A percentile compares a stretch with the other conserved stretches of the same genome.
Evolutionary conservation across 2,797 vertebrate species (phyloP).

Genomic region (Alca torda): DNA sequence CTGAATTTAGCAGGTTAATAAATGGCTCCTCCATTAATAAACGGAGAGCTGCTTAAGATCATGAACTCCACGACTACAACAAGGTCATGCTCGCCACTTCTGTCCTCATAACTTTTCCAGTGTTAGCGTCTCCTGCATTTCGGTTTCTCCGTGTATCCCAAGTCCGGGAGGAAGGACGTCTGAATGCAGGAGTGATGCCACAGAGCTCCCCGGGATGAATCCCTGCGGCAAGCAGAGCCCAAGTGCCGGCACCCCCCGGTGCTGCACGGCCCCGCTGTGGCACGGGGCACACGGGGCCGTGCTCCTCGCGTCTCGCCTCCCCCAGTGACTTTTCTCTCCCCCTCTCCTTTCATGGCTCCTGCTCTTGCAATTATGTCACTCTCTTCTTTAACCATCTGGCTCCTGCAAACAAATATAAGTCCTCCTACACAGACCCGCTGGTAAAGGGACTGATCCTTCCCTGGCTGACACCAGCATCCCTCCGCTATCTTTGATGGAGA

Average conservation of each 20-base stretch:
- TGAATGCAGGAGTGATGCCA: fast-evolving
- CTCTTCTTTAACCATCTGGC: conserved; percentile 59
- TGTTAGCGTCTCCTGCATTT: fast-evolving
- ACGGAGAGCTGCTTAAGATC: conserved; percentile 32
- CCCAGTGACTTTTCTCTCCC: not conserved
- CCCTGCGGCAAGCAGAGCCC: not conserved
- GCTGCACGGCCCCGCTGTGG: not conserved
- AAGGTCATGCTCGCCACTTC: not conserved
- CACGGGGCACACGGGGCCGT: fast-evolving
- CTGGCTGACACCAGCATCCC: not conserved
- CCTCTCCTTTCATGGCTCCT: not conserved
- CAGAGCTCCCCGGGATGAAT: fast-evolving
- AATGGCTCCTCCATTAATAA: conserved; percentile 30
- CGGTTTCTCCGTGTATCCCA: not conserved
- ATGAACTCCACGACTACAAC: not conserved
- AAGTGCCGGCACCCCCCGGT: not conserved
- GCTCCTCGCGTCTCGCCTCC: not conserved
- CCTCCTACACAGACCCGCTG: conserved; percentile 58
- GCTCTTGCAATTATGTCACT: conserved; percentile 36
- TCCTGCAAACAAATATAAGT: conserved; percentile 57
- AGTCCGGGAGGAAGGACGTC: not conserved
- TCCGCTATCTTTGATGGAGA: not conserved
- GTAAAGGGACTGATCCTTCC: conserved; percentile 40
- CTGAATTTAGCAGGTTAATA: conserved; percentile 8
- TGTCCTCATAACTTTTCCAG: not conserved